Base-by-base conservation (phyloP, 2,113 vertebrate species). In the Vimba vimba region DNA sequence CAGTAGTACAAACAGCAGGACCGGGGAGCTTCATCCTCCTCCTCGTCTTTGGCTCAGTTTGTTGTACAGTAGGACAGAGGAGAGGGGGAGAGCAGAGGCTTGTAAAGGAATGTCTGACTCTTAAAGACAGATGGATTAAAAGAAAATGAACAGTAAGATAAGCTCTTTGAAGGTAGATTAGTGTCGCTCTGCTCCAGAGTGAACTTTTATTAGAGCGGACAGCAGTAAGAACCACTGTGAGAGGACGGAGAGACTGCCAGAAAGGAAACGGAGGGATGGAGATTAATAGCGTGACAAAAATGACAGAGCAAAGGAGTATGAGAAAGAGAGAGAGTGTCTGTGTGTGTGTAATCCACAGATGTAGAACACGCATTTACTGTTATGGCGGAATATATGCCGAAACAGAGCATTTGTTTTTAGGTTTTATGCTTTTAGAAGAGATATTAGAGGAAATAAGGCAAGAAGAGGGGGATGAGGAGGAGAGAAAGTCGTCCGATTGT, bases 121-220 rank as follows among this genome's bases (percentile, higher is more conserved):
- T 68, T 82, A 60, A 73, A 55, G 64, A 33, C 50, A 77, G 36
- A 66, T 60, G 73, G 64, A 85, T 79, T 76, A 43, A 59, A 85
- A 83, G 62, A 79, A 87, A 83, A 77, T 43, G 62, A 88, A 71
- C 30, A 87, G 77, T 83, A 69, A 10, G 50, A 86, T 86, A 55
- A 89, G 79, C 83, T 84, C 76, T 90, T 91, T 87, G 85, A 87
- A 88, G 76, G 64, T 76, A 90, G 91, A 91, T 91, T 91, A 90
- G 86, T 89, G 87, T 86, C 82, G 78, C 82, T 87, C 76, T 64
- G 64, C 86, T 87, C 86, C 86, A 86, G 83, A 84, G 77, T 84
- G 68, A 88, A 85, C 62, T 79, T 89, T 86, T 78, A 84, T 86
- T 87, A 79, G 75, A 83, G 30, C 59, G 52, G 81, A 81, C 55